Evolutionary conservation across 2,113 vertebrate genomes (phyloP).

Genomic region (Limanda limanda): DNA sequence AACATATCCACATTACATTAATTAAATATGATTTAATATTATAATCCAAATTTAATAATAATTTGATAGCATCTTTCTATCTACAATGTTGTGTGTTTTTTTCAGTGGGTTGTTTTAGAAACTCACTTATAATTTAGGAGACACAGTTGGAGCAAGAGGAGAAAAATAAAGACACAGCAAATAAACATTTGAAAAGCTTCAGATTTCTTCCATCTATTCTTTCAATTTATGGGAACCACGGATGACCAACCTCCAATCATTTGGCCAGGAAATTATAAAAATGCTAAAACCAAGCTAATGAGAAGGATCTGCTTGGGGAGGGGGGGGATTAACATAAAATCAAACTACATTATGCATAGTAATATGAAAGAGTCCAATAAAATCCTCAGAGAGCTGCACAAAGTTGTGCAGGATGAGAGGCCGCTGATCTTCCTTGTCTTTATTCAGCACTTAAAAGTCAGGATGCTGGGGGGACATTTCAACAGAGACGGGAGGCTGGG

Average conservation of each 20-base stretch:
- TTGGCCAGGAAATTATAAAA: slow-evolving; percentile 2
- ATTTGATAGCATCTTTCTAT: no score
- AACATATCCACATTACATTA: no score
- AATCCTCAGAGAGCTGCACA: slow-evolving; percentile 16
- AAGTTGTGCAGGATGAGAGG: slow-evolving; percentile 24
- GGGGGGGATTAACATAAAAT: not conserved
- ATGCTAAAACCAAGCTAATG: slow-evolving; percentile 11
- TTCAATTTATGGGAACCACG: not conserved
- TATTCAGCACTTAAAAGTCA: slow-evolving; percentile 53
- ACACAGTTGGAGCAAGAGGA: not conserved
- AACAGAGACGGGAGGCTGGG: slow-evolving; percentile 18
- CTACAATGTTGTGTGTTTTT: no score
- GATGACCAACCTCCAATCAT: not conserved
- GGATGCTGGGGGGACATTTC: slow-evolving; percentile 48
- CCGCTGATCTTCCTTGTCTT: slow-evolving; percentile 38
- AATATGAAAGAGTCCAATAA: slow-evolving; percentile 10
- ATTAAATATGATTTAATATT: no score
- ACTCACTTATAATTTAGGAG: not conserved
- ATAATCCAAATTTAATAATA: no score
- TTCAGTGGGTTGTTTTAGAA: not conserved
- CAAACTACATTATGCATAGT: slow-evolving; percentile 9
- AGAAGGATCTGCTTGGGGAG: not conserved
- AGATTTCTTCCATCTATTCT: not conserved
- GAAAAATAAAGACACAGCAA: not conserved
- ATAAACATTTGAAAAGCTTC: not conserved